phyloP scores from a whole-genome alignment of 2,888 invertebrate genomes.

The Nephrotoma appendiculata region DNA sequence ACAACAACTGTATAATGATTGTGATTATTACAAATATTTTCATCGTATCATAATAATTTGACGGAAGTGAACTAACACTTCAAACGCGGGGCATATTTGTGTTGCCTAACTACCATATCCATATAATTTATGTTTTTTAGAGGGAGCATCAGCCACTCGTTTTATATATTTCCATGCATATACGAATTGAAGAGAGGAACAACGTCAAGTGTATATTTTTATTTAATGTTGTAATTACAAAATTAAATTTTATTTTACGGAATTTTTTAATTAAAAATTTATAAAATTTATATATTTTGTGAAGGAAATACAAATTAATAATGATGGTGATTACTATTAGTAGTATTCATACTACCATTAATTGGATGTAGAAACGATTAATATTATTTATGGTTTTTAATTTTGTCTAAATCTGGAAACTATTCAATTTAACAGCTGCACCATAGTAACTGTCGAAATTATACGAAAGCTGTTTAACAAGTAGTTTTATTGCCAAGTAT shows the following conservation, averaged over 20 bases:
- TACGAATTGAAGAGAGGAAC: background rate
- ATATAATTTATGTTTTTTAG: background rate
- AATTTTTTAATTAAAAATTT: background rate
- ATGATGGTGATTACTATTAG: background rate
- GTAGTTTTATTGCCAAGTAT: too few relatives aligned
- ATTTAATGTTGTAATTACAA: too few relatives aligned
- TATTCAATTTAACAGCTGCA: too few relatives aligned
- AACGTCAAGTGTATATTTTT: background rate
- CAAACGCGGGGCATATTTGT: background rate
- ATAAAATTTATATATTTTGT: background rate
- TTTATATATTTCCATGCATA: too few relatives aligned
- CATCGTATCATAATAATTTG: background rate
- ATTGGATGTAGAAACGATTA: too few relatives aligned
- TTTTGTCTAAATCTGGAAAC: too few relatives aligned
- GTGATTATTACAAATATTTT: background rate
- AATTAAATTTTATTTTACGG: background rate
- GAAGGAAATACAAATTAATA: background rate
- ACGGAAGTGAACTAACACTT: background rate
- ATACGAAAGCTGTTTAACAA: too few relatives aligned
- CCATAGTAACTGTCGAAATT: too few relatives aligned
- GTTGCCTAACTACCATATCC: background rate
- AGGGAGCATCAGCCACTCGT: background rate
- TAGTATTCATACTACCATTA: background rate
- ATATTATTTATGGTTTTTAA: too few relatives aligned
- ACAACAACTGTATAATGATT: background rate